Evolutionary conservation across 2,113 vertebrate genomes (phyloP).

Genomic region (Ploceus nigricollis): DNA sequence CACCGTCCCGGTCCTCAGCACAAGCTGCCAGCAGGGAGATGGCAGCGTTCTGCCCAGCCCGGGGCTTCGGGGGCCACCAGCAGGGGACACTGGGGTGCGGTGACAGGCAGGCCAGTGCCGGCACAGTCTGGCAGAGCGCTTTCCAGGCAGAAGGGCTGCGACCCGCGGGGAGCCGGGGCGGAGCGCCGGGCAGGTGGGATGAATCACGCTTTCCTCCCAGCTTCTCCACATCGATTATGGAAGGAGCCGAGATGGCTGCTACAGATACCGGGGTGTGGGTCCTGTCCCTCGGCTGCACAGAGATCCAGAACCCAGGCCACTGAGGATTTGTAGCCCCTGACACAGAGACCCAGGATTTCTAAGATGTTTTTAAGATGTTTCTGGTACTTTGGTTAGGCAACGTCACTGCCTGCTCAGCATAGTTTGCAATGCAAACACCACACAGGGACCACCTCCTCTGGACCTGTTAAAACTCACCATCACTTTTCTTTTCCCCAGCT

Average conservation of each 20-base stretch:
- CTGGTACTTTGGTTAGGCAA: neutral
- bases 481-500: neutral
- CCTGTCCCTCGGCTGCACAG: neutral
- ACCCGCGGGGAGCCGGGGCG: neutral
- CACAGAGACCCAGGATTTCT: neutral
- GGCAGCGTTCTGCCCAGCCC: neutral
- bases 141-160: neutral
- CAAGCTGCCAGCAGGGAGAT: neutral
- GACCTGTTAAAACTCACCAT: neutral
- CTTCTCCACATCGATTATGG: conserved; percentile 11
- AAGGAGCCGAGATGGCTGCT: conserved; percentile 52
- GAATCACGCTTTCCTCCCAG: neutral
- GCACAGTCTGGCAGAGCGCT: neutral
- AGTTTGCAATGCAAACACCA: neutral
- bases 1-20: fast-evolving
- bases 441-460: neutral
- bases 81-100: neutral
- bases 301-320: fast-evolving
- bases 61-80: neutral
- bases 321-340: neutral
- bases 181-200: neutral
- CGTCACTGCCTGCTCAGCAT: fast-evolving
- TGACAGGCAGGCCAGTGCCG: neutral
- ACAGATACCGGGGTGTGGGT: neutral
- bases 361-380: neutral